A percentile compares a stretch with the other conserved stretches of the same genome.
phyloP scores from a whole-genome alignment of 2,888 invertebrate species.

The Leuctra nigra region DNA sequence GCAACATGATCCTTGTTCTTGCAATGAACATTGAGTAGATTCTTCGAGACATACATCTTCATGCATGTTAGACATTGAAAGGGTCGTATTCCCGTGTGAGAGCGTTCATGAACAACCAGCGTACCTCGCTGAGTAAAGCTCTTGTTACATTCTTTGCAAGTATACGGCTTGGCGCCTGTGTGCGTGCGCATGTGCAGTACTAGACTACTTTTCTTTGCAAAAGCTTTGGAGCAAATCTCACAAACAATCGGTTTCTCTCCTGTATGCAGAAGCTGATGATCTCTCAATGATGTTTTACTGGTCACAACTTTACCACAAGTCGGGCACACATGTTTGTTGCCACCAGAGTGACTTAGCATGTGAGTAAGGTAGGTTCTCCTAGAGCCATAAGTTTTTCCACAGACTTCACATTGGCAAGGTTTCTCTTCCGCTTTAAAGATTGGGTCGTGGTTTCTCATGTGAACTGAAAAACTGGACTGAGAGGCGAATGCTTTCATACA shows the following conservation, averaged over 20 bases:
- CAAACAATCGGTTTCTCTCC: conserved; percentile 1
- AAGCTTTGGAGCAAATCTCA: conserved; percentile 2
- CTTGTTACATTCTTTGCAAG: conserved; percentile 27
- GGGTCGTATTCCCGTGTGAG: conserved; percentile 22
- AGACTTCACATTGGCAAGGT: conserved; percentile 1
- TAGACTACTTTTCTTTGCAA: conserved; percentile 5
- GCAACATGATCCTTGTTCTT: conserved; percentile 32
- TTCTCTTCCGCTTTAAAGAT: background rate
- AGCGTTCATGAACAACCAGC: conserved; percentile 18
- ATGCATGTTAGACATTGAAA: conserved; percentile 41
- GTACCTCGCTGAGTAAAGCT: conserved; percentile 24
- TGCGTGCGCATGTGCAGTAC: conserved; percentile 2
- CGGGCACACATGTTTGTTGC: conserved; percentile 50
- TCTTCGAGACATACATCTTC: conserved; percentile 42
- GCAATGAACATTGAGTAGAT: conserved; percentile 37
- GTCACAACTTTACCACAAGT: conserved; percentile 55
- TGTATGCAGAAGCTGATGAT: conserved; percentile 49
- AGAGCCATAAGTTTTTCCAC: conserved; percentile 1
- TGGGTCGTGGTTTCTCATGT: conserved; percentile 1
- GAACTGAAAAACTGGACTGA: background rate
- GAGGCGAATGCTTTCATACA: conserved; percentile 33
- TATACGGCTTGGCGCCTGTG: conserved; percentile 20
- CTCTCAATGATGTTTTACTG: conserved; percentile 51
- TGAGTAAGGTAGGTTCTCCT: conserved; percentile 31
- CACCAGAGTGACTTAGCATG: conserved; percentile 29